Evolutionary conservation across 64 coral and sea anemone species (phyloP), one percentile per base, ranked within the genome.

Genomic region (Acropora yongei): DNA sequence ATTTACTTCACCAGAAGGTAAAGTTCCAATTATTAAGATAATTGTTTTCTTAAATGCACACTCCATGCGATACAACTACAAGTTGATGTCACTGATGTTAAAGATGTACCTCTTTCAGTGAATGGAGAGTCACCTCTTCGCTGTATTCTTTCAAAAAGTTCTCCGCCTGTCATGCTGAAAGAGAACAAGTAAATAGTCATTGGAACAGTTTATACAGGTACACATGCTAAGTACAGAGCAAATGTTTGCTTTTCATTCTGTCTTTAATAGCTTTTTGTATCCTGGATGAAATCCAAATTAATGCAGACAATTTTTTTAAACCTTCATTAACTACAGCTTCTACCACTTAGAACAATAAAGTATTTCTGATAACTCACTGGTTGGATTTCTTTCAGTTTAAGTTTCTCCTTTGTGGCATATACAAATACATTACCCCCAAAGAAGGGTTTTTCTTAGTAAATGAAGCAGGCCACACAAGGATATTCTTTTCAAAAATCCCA

Each of bases 101-200:
- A 5, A 44, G 48, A 96, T 69, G 72, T 87, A 98, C 96, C 96
- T 90, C 96, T 98, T 89, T 98, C 96, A 63, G 96, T 98, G 46
- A 98, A 98, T 16, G 96, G 93, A 79, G 89, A 93, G 74, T 98
- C 91, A 55, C 84, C 94, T 55, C 96, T 93, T 44, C 91, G 77
- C 78, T 98, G 96, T 76, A 98, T 98, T 82, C 93, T 90, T 79
- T 98, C 96, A 93, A 98, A 98, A 42, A 98, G 75, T 73, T 98
- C 96, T 19, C 96, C 96, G 44, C 96, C 96, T 93, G 47, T 93
- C 96, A 98, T 98, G 88, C 96, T 98, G 42, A 12, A 88, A 75
- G 18, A 86, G 30, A 55, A 55, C 51, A 55, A 2, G 1, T 13
- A 63, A 63, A 63, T 63, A 63, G 13, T 13, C 1, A 55, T 10